Percentiles rank a stretch among this genome's conserved stretches.
These are phyloP conservation scores for Callaeas wilsoni DNA, from an alignment of 2,113 vertebrate species.

Conservation along the genomic window DNA sequence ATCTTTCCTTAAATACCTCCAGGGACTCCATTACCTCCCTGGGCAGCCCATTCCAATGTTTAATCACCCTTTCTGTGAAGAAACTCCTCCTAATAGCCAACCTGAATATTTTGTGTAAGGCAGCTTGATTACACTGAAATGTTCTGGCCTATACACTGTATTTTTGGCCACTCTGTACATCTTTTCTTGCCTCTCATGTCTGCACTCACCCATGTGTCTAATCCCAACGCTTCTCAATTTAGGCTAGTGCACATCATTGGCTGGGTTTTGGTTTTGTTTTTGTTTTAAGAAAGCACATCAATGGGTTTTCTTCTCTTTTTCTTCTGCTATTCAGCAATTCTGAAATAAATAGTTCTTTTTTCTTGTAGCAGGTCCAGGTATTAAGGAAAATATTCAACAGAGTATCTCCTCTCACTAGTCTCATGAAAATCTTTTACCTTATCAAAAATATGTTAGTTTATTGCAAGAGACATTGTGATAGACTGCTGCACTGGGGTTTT, in stretches of 20 bases:
- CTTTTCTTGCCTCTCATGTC: neutral
- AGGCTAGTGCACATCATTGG: neutral
- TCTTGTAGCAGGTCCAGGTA: neutral
- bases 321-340: neutral
- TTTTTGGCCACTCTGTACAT: neutral
- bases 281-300: neutral
- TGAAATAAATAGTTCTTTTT: neutral
- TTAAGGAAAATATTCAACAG: neutral
- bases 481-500: neutral
- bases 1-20: neutral
- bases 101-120: neutral
- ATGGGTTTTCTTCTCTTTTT: neutral
- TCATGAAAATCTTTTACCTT: neutral
- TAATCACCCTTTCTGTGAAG: neutral
- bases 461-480: neutral
- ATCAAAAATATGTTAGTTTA: neutral
- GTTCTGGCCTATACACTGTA: neutral
- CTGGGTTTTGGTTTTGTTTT: neutral
- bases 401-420: neutral
- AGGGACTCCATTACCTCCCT: neutral
- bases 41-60: neutral
- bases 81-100: neutral
- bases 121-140: neutral
- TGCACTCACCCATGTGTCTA: neutral
- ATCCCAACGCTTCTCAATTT: neutral